Base-by-base conservation (phyloP, 2,797 vertebrate species). In the Zenarchopterus dispar region DNA sequence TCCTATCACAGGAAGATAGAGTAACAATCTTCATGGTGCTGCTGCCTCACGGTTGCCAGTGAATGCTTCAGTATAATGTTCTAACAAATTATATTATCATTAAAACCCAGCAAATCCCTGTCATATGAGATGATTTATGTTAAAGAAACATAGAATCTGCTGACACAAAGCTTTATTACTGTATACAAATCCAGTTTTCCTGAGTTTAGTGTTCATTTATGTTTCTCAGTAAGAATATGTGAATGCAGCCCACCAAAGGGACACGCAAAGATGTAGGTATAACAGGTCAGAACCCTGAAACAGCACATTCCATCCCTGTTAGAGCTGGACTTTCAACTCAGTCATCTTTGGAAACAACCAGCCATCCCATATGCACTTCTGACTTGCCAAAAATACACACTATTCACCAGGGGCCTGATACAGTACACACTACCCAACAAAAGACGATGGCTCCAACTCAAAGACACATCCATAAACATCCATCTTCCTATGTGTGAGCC, bases 381-480 rank as follows among this genome's bases (percentile, higher is more conserved):
- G 18, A 54, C 66, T 73, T 46, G 21, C 39, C 67, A 53, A 66
- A 80, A 78, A 74, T 51, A 67, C 73, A 68, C 33, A 36, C 64
- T 53, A 39, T 51, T 77, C 66, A 74, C 60, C 33, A 64, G 58
- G 56, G 61, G 67, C 62, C 46, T 60, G 68, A 62, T 73, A 68
- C 53, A 61, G 18, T 18, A 62, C 80, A 84, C 70, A 79, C 74
- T 24, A 68, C 63, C 48, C 54, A 75, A 73, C 70, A 75, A 63
- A 77, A 75, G 79, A 19, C 82, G 73, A 84, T 77, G 73, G 77
- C 82, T 81, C 67, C 82, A 70, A 64, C 63, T 80, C 72, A 82
- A 80, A 84, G 75, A 88, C 64, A 73, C 72, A 78, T 84, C 86
- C 82, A 85, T 90, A 86, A 87, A 79, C 77, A 82, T 67, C 69